Base-by-base conservation (phyloP, 2,797 vertebrate genomes). In the Hypotaenidia philippensis region DNA sequence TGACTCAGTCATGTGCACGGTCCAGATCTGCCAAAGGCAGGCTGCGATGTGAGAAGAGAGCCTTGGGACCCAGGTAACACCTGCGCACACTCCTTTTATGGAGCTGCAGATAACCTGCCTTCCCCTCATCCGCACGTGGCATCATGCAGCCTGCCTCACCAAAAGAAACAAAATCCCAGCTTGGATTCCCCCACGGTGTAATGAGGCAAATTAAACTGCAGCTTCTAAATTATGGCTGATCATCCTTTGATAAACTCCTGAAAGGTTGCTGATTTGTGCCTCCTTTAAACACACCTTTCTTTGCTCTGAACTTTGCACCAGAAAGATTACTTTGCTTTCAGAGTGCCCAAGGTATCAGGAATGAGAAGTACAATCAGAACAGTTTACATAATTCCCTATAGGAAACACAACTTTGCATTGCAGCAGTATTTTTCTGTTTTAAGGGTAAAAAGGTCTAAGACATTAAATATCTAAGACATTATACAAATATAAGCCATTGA, bases 241-340 rank as follows among this genome's bases (percentile, higher is more conserved):
- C 1, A 0, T 70, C 25, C 8, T 17, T 9, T 87, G 94, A 82
- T 93, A 87, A 89, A 71, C 57, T 64, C 53, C 70, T 84, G 47
- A 87, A 82, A 66, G 66, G 64, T 60, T 83, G 53, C 75, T 79
- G 60, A 53, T 60, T 71, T 60, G 55, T 82, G 75, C 56, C 26
- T 84, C 83, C 36, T 87, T 86, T 77, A 77, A 95, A 89, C 87
- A 94, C 49, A 71, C 92, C 83, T 94, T 96, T 89, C 94, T 93
- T 92, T 90, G 36, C 56, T 60, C 78, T 90, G 89, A 94, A 93
- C 95, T 97, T 96, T 93, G 93, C 78, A 79, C 86, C 77, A 31
- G 50, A 90, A 77, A 72, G 81, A 34, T 90, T 5, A 5, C 63
- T 74, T 83, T 88, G 52, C 31, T 90, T 94, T 94, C 45, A 13